Conservation (phyloP, 1,140 invertebrate species). For the Drosophila lacertosa region DNA sequence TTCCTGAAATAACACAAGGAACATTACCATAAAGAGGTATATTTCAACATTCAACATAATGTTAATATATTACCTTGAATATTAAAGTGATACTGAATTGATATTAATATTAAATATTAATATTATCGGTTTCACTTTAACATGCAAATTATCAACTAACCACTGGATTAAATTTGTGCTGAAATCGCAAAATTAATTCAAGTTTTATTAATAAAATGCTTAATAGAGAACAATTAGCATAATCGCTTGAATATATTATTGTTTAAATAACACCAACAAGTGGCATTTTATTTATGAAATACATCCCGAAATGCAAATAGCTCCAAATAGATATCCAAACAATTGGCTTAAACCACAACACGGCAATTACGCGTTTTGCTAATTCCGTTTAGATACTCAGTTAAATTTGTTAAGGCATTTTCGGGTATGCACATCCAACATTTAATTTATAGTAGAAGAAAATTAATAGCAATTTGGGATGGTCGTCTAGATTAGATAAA, state of each 20-base stretch:
- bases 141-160: too few relatives aligned
- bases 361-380: not conserved
- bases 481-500: too few relatives aligned
- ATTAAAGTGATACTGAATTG: too few relatives aligned
- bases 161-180: not conserved
- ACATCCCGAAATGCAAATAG: not conserved
- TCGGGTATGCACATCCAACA: too few relatives aligned
- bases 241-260: not conserved
- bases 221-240: not conserved
- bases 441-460: too few relatives aligned
- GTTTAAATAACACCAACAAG: not conserved
- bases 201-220: not conserved
- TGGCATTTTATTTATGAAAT: constrained; percentile 11
- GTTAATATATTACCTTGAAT: too few relatives aligned
- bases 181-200: not conserved
- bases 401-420: not conserved
- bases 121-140: too few relatives aligned
- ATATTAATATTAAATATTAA: too few relatives aligned
- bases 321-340: not conserved
- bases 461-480: too few relatives aligned
- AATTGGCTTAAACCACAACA: not conserved
- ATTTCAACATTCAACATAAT: too few relatives aligned
- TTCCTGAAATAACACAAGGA: too few relatives aligned
- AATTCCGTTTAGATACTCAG: not conserved
- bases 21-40: too few relatives aligned